A percentile compares a stretch with the other conserved stretches of the same genome.
phyloP scores from a whole-genome alignment of 1,140 invertebrate species.

The Agraylea sexmaculata region DNA sequence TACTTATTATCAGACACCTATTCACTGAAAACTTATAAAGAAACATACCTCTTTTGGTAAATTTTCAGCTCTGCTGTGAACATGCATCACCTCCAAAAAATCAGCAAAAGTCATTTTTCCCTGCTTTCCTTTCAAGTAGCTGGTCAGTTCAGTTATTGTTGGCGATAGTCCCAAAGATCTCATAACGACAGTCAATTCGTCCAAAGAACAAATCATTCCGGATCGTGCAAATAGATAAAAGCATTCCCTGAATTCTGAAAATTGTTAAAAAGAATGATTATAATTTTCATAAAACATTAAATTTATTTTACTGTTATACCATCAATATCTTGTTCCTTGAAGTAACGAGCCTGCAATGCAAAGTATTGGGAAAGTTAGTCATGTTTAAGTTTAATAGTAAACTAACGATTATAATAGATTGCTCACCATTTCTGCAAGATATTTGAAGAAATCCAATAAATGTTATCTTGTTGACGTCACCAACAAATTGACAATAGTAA shows the following conservation, averaged over 20 bases:
- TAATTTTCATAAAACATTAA: slow-evolving; percentile 5
- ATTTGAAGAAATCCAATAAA: no score
- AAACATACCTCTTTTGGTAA: slow-evolving; percentile 70
- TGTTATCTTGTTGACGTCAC: no score
- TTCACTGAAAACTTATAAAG: background rate
- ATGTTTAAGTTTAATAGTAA: no score
- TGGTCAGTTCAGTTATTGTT: slow-evolving; percentile 78
- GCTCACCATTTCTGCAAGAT: no score
- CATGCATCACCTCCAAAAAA: slow-evolving; percentile 90
- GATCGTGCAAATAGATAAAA: slow-evolving; percentile 85
- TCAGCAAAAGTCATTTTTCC: slow-evolving; percentile 92
- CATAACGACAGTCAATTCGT: slow-evolving; percentile 90
- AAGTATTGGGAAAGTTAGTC: background rate
- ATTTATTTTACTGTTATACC: slow-evolving; percentile 39
- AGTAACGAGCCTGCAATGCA: slow-evolving; percentile 59
- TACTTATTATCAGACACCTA: background rate
- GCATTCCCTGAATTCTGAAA: slow-evolving; percentile 86
- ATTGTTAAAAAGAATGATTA: slow-evolving; percentile 16
- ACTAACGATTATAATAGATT: no score
- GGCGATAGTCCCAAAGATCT: slow-evolving; percentile 85
- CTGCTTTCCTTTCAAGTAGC: slow-evolving; percentile 73
- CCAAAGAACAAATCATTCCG: slow-evolving; percentile 74
- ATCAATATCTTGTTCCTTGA: slow-evolving; percentile 74
- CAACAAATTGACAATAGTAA: no score
- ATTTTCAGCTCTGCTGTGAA: slow-evolving; percentile 77